phyloP scores from a whole-genome alignment of 1,140 invertebrate species.

The Parapsyche elsis region DNA sequence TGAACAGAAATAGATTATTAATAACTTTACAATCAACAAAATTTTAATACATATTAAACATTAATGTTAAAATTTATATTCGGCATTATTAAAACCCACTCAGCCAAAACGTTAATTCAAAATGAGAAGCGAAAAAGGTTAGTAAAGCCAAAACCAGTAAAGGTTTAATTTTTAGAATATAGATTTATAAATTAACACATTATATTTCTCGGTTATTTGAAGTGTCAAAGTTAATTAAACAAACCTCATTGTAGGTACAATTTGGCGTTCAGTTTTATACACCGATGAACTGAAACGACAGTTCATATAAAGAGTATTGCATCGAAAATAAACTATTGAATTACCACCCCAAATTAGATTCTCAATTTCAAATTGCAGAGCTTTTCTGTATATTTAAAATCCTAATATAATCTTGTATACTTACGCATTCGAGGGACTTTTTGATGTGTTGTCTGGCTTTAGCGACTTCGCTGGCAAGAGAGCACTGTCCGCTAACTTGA shows the following conservation, averaged over 20 bases:
- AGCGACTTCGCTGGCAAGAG: constrained; percentile 74
- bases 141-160: constrained; percentile 1
- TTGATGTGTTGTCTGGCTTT: constrained; percentile 76
- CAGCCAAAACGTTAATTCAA: background rate
- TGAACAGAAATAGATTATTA: no score
- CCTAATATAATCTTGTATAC: constrained; percentile 56
- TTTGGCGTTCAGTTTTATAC: background rate
- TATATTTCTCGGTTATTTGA: no score
- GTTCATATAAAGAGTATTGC: background rate
- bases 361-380: background rate
- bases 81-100: background rate
- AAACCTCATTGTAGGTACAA: no score
- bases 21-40: no score
- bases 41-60: no score
- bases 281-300: no score
- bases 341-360: background rate
- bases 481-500: constrained; percentile 59
- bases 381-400: constrained; percentile 1
- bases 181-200: background rate
- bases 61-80: no score
- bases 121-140: background rate
- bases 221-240: no score
- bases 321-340: background rate
- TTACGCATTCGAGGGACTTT: constrained; percentile 74
- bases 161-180: background rate